These are phyloP conservation scores for Leistus spinibarbis DNA, from an alignment of 2,888 invertebrate genomes.

Conservation along the genomic window DNA sequence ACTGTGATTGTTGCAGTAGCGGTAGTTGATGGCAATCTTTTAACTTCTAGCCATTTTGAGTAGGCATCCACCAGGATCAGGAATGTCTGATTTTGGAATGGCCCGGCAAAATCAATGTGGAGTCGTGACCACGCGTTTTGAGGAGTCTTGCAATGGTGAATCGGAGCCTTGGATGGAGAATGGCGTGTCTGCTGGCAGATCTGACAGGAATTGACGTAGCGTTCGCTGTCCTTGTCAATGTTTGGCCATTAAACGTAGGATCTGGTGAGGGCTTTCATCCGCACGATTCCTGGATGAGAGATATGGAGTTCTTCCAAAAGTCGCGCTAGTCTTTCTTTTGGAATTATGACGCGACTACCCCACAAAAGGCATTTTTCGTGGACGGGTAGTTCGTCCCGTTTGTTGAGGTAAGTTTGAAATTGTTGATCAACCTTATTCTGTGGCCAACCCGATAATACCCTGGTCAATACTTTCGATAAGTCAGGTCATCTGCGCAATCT, in stretches of 20 bases:
- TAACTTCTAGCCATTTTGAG: constrained; percentile 44
- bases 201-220: no score
- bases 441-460: constrained; percentile 27
- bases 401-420: constrained; percentile 13
- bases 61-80: constrained; percentile 42
- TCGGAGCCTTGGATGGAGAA: constrained; percentile 30
- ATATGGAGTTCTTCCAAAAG: background rate
- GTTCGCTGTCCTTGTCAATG: no score
- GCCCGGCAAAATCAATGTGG: constrained; percentile 42
- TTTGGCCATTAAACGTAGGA: no score
- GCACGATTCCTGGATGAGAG: background rate
- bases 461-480: constrained; percentile 22
- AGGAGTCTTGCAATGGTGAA: constrained; percentile 37
- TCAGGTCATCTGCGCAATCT: background rate
- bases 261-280: background rate
- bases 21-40: constrained; percentile 38
- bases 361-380: constrained; percentile 40
- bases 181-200: constrained; percentile 17
- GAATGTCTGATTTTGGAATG: constrained; percentile 24
- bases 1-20: constrained; percentile 35
- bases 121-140: constrained; percentile 40
- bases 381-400: constrained; percentile 37
- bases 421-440: background rate
- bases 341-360: no score
- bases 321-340: no score